Conservation (phyloP, 2,113 vertebrate genomes). For the Takifugu bimaculatus region DNA sequence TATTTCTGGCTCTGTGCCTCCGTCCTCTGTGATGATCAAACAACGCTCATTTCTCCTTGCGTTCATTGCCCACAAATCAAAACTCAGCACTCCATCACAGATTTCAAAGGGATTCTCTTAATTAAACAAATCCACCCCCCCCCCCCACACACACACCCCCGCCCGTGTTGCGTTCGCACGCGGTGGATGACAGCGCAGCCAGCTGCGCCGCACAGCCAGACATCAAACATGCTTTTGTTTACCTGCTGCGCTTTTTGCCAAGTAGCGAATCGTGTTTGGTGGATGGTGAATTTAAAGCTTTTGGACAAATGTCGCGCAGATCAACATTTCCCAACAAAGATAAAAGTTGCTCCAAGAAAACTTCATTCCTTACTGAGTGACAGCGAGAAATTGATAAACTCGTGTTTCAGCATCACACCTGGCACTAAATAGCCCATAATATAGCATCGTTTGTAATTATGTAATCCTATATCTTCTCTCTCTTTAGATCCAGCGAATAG, state of each 20-base stretch:
- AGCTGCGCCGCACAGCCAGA: constrained; percentile 23
- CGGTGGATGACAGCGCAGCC: constrained; percentile 40
- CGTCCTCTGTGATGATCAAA: constrained; percentile 39
- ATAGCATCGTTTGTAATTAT: not conserved
- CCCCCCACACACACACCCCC: not conserved
- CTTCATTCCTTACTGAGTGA: not conserved
- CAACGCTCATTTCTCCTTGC: constrained; percentile 23
- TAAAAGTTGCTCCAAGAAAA: not conserved
- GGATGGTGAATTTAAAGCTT: constrained; percentile 6
- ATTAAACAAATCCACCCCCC: constrained; percentile 42
- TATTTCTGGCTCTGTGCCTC: not conserved
- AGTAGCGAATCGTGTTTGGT: not conserved
- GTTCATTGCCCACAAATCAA: constrained; percentile 27
- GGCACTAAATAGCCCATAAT: too few species aligned
- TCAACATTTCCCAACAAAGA: not conserved
- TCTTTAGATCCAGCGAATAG: constrained; percentile 82
- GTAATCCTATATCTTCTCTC: not conserved
- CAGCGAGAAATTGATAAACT: not conserved
- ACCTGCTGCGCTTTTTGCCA: constrained; percentile 16
- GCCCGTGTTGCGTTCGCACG: constrained; percentile 13
- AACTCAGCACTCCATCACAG: constrained; percentile 26
- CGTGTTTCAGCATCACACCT: too few species aligned
- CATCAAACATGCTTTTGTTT: constrained; percentile 31
- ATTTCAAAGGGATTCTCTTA: constrained; percentile 56
- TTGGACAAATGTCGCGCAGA: constrained; percentile 19